phyloP scores from a whole-genome alignment of 2,888 invertebrate genomes.

The Drosophila algonquin region DNA sequence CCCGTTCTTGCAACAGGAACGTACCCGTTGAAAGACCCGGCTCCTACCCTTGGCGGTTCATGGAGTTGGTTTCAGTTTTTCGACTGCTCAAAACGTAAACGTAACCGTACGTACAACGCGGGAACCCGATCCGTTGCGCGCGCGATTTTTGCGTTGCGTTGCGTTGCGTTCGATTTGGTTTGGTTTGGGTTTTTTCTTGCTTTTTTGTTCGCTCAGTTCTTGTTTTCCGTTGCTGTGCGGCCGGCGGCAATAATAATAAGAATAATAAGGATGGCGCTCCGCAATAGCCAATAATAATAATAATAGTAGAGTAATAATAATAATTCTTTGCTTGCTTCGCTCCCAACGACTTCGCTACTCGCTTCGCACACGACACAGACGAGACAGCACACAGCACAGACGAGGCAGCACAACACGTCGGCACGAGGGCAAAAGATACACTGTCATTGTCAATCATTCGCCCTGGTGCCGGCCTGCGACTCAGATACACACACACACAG shows the following conservation, averaged over 20 bases:
- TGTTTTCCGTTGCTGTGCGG: not conserved
- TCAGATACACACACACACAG: too few species aligned
- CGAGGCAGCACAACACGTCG: constrained; percentile 84
- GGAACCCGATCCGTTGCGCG: constrained; percentile 1
- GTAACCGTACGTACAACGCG: not conserved
- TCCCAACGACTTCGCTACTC: constrained; percentile 1
- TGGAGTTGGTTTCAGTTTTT: constrained; percentile 50
- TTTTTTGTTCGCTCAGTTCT: not conserved
- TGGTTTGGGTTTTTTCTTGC: not conserved
- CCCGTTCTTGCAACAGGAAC: constrained; percentile 35
- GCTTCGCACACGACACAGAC: constrained; percentile 55
- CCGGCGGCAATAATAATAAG: not conserved
- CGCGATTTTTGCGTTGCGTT: not conserved
- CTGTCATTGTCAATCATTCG: constrained; percentile 70
- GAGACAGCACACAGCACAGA: constrained; percentile 81
- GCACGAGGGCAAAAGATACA: constrained; percentile 85
- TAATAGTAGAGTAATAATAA: constrained; percentile 1
- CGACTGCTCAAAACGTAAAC: not conserved
- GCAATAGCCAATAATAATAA: constrained; percentile 4
- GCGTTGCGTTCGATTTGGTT: not conserved
- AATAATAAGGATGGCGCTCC: constrained; percentile 46
- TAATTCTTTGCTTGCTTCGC: not conserved
- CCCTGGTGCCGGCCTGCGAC: constrained; percentile 10
- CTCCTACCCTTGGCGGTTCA: constrained; percentile 16
- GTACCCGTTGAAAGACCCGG: constrained; percentile 23